Base-by-base conservation (phyloP, 1,140 invertebrate species). In the Aricia agestis region DNA sequence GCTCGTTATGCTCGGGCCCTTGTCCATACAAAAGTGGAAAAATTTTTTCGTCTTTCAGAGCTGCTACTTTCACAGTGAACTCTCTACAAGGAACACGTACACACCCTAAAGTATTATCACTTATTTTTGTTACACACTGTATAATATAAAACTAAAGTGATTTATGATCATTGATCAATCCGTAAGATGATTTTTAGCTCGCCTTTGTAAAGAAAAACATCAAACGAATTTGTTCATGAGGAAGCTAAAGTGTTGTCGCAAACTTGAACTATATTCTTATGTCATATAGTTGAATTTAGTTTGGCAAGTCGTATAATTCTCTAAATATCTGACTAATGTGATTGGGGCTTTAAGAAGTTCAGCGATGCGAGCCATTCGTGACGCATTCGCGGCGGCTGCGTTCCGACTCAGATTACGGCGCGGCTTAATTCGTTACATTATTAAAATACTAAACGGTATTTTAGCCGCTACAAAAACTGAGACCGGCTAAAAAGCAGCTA, bases 291-390 rank as follows among this genome's bases (percentile, higher is more conserved):
- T 13, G 11, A 52, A 52, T 52, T 52, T 52, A 52, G 45, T 52
- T 52, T 13, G 45, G 10, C 45, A 52, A 11, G 13, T 52, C 45
- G 13, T 9, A 9, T 52, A 0, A 13, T 52, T 52, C 45, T 52
- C 45, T 52, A 15, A 52, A 52, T 52, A 52, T 52, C 45, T 52
- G 45, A 52, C 45, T 52, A 52, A 52, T 52, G 45, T 52, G 45
- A 52, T 52, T 52, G 45, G 45, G 45, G 45, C 45, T 11, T 63
- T 63, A 63, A 63, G 18, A 63, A 63, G 59, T 63, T 10, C 18
- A 63, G 59, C 18, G 59, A 59, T 19, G 58, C 58, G 58, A 59
- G 58, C n/a, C 19, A 63, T 63, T 63, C 59, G 59, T 63, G 59
- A 63, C 17, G 59, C 59, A 19, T 63, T 63, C 18, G 19, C 10